Conservation (phyloP, 2,888 invertebrate genomes). For the Ophioninae sp. region DNA sequence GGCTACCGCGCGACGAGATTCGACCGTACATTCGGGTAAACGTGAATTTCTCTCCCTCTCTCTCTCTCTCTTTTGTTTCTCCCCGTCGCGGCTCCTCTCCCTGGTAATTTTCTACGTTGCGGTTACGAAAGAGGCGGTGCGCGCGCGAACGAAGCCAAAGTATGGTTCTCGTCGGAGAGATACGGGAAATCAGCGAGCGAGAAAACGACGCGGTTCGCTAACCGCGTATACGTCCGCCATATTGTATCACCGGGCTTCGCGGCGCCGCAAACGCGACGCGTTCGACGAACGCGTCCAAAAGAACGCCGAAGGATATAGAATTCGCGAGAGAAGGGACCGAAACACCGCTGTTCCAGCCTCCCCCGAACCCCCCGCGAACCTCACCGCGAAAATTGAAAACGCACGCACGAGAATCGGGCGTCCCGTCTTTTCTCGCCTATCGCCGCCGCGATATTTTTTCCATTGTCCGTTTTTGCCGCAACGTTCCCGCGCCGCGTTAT, state of each 20-base stretch:
- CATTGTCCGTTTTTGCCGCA: slow-evolving; percentile 21
- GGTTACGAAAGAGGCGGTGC: slow-evolving; percentile 20
- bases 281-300: neutral
- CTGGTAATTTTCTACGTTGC: slow-evolving; percentile 38
- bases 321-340: slow-evolving; percentile 19
- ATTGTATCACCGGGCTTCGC: slow-evolving; percentile 57
- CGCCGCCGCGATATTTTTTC: slow-evolving; percentile 53
- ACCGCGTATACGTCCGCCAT: slow-evolving; percentile 51
- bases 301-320: slow-evolving; percentile 32
- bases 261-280: slow-evolving; percentile 53
- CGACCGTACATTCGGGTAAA: slow-evolving; percentile 12
- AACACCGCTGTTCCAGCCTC: slow-evolving; percentile 2
- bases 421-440: slow-evolving; percentile 54
- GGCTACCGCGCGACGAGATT: slow-evolving; percentile 11
- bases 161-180: slow-evolving; percentile 43
- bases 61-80: slow-evolving; percentile 3
- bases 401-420: neutral
- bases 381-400: slow-evolving; percentile 39
- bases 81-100: neutral
- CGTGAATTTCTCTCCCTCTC: neutral
- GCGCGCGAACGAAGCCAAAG: slow-evolving; percentile 37
- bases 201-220: slow-evolving; percentile 62
- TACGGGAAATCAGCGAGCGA: slow-evolving; percentile 59
- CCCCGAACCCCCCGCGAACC: slow-evolving; percentile 49
- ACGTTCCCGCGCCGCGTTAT: neutral